Percentiles rank a stretch among this genome's conserved stretches.
Evolutionary conservation across 2,797 vertebrate genomes (phyloP).

Genomic region (Oceanodroma leucorhoa): DNA sequence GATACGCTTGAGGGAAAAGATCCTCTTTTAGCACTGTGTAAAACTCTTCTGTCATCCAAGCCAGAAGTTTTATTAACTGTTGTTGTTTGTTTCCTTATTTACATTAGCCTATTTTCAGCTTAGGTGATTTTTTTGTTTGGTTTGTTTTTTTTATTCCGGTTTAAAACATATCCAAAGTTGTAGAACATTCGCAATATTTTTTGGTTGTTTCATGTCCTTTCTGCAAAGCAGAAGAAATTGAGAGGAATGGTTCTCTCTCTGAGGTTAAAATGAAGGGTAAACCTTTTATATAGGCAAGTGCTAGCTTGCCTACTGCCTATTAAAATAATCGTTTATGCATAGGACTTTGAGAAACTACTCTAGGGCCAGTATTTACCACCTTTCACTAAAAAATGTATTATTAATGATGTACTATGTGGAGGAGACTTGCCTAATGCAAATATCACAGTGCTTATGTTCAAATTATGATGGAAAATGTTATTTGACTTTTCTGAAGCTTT

Average conservation of each 20-base stretch:
- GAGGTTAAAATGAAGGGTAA: not conserved
- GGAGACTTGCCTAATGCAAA: not conserved
- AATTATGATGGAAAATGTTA: not conserved
- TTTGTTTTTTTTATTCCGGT: not conserved
- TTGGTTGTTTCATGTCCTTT: not conserved
- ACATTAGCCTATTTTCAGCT: not conserved
- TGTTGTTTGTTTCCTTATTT: not conserved
- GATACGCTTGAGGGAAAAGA: not conserved
- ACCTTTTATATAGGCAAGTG: not conserved
- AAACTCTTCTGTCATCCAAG: not conserved
- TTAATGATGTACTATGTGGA: not conserved
- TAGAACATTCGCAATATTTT: not conserved
- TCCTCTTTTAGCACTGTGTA: not conserved
- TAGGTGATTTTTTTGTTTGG: not conserved
- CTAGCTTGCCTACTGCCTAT: not conserved
- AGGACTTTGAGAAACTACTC: not conserved
- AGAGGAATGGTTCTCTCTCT: not conserved
- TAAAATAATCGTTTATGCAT: not conserved
- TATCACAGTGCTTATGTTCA: not conserved
- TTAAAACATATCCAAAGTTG: not conserved
- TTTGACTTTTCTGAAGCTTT: not conserved
- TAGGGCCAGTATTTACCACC: not conserved
- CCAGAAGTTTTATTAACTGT: not conserved
- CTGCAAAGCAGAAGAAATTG: not conserved
- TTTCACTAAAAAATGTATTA: not conserved